These are phyloP conservation scores for Nestor notabilis DNA, from an alignment of 2,113 vertebrate genomes.

Conservation along the genomic window DNA sequence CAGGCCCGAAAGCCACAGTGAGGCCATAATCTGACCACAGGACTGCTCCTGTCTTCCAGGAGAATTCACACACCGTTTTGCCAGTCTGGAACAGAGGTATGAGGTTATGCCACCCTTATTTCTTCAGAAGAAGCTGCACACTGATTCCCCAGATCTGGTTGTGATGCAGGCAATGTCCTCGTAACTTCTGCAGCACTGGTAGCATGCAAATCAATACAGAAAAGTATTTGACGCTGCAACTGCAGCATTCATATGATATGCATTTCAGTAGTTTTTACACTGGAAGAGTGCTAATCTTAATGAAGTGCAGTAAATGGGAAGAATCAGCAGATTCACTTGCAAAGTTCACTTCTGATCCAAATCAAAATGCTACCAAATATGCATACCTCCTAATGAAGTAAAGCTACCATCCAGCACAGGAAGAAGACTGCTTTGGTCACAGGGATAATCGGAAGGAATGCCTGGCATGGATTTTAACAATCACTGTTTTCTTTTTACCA, in stretches of 20 bases:
- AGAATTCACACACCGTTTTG: not conserved
- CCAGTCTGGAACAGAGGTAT: not conserved
- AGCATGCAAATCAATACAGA: not conserved
- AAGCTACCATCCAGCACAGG: not conserved
- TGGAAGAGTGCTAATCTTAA: not conserved
- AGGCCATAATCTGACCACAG: not conserved
- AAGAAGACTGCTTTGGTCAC: not conserved
- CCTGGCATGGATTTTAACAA: not conserved
- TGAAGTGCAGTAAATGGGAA: not conserved
- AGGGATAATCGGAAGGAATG: not conserved
- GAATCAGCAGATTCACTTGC: not conserved
- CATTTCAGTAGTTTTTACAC: not conserved
- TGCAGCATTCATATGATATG: not conserved
- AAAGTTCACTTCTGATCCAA: not conserved
- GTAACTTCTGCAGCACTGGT: not conserved
- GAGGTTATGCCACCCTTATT: not conserved
- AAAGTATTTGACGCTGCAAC: not conserved
- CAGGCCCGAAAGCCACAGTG: not conserved
- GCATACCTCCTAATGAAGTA: not conserved
- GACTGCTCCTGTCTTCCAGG: not conserved
- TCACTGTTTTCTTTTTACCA: not conserved
- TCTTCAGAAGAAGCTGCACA: not conserved
- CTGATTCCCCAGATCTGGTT: not conserved
- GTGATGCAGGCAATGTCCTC: not conserved
- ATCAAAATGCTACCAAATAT: not conserved